phyloP scores from a whole-genome alignment of 2,113 vertebrate genomes.

The Ia io region DNA sequence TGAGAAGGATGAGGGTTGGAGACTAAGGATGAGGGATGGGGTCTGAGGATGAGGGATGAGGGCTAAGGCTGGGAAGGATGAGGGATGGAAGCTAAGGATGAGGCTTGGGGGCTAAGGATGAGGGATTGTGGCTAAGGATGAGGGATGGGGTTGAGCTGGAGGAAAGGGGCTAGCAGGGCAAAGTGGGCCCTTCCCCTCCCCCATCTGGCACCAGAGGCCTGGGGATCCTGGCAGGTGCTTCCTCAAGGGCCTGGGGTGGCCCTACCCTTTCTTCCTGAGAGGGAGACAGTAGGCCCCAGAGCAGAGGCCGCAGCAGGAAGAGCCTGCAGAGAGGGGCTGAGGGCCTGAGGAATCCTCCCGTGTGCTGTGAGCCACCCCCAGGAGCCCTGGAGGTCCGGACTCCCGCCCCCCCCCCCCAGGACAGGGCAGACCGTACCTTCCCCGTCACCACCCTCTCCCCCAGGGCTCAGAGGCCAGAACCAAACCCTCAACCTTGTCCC shows the following conservation, averaged over 20 bases:
- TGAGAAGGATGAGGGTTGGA: too few species aligned
- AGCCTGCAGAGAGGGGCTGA: background rate
- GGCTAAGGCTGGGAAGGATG: too few species aligned
- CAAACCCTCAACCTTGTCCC: background rate
- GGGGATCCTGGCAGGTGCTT: background rate
- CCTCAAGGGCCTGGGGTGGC: background rate
- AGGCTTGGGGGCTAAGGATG: too few species aligned
- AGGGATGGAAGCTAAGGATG: too few species aligned
- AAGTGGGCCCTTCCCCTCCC: background rate
- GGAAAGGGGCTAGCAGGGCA: background rate
- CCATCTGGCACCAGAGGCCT: too few species aligned
- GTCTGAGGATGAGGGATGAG: background rate
- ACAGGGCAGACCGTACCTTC: rapidly evolving
- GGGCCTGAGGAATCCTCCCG: background rate
- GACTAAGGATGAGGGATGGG: too few species aligned
- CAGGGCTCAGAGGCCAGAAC: background rate
- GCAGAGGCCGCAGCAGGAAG: background rate
- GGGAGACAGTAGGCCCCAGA: background rate
- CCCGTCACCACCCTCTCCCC: background rate
- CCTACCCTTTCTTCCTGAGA: background rate
- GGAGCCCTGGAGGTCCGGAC: too few species aligned
- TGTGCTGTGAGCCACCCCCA: rapidly evolving
- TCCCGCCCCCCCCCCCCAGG: background rate
- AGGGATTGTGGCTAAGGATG: background rate
- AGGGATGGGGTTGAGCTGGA: too few species aligned